These are phyloP conservation scores for Pleuronectes platessa DNA, from an alignment of 2,113 vertebrate species.

Conservation along the genomic window DNA sequence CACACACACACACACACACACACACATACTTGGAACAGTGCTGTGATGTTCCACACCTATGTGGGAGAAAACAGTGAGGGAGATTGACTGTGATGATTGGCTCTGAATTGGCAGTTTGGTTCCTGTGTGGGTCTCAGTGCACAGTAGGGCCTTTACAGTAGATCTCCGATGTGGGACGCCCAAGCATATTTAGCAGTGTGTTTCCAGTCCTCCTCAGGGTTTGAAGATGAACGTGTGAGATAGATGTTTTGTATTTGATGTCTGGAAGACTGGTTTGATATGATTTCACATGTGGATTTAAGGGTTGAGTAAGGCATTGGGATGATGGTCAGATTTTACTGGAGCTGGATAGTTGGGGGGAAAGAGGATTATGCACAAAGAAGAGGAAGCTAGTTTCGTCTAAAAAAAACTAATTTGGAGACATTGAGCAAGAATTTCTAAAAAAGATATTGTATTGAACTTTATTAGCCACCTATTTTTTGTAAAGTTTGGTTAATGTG, in stretches of 20 bases:
- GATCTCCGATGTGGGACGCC: constrained; percentile 26
- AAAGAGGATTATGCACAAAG: constrained; percentile 7
- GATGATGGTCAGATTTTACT: not conserved
- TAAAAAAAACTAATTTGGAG: not conserved
- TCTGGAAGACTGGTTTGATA: not conserved
- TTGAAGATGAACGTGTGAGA: not conserved
- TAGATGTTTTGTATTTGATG: not conserved
- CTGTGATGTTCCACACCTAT: constrained; percentile 53
- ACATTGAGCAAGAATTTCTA: not conserved
- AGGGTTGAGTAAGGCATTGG: not conserved
- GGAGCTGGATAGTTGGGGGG: not conserved
- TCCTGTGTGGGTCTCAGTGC: constrained; percentile 15
- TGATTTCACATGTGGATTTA: not conserved
- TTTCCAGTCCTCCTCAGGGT: constrained; percentile 10
- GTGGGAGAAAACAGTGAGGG: constrained; percentile 55
- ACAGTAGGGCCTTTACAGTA: not conserved
- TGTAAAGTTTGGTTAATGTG: not conserved
- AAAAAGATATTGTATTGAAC: no score
- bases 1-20: constrained; percentile 24
- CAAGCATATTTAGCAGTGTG: constrained; percentile 10
- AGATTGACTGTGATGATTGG: constrained; percentile 45
- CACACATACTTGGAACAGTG: constrained; percentile 9
- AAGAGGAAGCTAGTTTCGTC: not conserved
- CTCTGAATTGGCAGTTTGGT: constrained; percentile 41
- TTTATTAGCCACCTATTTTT: not conserved